Conservation (phyloP, 2,888 invertebrate species). For the Dione vanillae region DNA sequence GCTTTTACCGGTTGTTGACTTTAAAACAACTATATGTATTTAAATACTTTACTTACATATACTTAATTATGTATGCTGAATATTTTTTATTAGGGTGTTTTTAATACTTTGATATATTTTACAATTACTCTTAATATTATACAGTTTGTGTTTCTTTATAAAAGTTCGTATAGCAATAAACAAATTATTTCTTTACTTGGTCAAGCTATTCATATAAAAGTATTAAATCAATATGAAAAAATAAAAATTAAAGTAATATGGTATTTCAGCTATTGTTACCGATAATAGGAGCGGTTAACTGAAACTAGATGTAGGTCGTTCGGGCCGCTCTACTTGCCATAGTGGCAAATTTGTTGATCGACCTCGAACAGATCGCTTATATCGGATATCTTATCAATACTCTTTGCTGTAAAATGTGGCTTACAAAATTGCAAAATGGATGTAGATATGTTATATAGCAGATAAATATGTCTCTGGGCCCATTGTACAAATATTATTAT, state of each 20-base stretch:
- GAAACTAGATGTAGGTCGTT: slow-evolving; percentile 77
- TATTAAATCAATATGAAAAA: slow-evolving; percentile 24
- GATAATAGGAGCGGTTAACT: slow-evolving; percentile 75
- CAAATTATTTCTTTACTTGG: background rate
- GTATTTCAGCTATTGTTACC: slow-evolving; percentile 67
- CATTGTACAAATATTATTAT: background rate
- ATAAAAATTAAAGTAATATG: slow-evolving; percentile 35
- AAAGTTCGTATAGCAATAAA: background rate
- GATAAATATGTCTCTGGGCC: background rate
- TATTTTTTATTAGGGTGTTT: background rate
- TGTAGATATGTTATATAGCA: slow-evolving; percentile 23
- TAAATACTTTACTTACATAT: slow-evolving; percentile 19
- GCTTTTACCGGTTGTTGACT: slow-evolving; percentile 79
- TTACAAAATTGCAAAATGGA: slow-evolving; percentile 44
- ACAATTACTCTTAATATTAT: background rate
- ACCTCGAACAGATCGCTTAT: slow-evolving; percentile 73
- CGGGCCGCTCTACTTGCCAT: slow-evolving; percentile 79
- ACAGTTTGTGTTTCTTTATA: background rate
- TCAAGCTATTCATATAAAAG: background rate
- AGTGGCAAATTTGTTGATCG: slow-evolving; percentile 79
- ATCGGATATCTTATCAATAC: slow-evolving; percentile 75
- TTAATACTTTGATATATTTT: background rate
- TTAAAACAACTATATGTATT: slow-evolving; percentile 49
- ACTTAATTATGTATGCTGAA: background rate
- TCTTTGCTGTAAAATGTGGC: slow-evolving; percentile 53